Evolutionary conservation across 2,113 vertebrate species (phyloP), one percentile per base, ranked within the genome.

Genomic region (Acrocephalus arundinaceus): DNA sequence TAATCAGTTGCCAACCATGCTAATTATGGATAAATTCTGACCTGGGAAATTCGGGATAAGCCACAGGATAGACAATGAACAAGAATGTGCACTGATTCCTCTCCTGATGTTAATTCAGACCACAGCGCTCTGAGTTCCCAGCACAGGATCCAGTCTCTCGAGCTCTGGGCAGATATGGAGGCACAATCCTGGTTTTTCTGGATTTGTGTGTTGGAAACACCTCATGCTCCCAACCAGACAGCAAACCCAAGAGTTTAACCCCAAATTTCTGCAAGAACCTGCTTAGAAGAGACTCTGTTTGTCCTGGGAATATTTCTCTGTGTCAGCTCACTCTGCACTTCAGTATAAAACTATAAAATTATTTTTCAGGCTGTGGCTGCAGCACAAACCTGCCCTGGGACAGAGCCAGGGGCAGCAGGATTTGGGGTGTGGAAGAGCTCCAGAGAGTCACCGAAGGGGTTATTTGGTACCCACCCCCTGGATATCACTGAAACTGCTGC

Each of bases 1-100:
- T 91, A 86, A 92, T 52, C 74, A 76, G 70, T 57, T 75, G 30
- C 89, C 89, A 89, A 59, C 88, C 79, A 52, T 1, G 3, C 72
- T 82, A 96, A 68, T 96, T 65, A 63, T 19, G 43, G 45, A 85
- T 91, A 39, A 95, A 66, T 78, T 61, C 51, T 58, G 20, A 78
- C 27, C 46, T 67, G 2, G 43, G 83, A 57, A 62, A 49, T 10
- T 17, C 9, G 68, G 51, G 37, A 13, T 4, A 10, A 85, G 31
- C 18, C 14, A 2, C 6, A 65, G 63, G 58, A 31, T 30, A 62
- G 58, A 43, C 23, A 11, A 83, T 6, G 31, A 22, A 33, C 31
- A 33, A 21, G 65, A 71, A 81, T 37, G 75, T 33, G 71, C 46
- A 15, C 78, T 57, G 63, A 6, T 81, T 4, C 6, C 41, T 37